Percentiles rank a stretch among this genome's conserved stretches.
Evolutionary conservation across 2,888 invertebrate genomes (phyloP).

Genomic region (Drosophila peninsularis): DNA sequence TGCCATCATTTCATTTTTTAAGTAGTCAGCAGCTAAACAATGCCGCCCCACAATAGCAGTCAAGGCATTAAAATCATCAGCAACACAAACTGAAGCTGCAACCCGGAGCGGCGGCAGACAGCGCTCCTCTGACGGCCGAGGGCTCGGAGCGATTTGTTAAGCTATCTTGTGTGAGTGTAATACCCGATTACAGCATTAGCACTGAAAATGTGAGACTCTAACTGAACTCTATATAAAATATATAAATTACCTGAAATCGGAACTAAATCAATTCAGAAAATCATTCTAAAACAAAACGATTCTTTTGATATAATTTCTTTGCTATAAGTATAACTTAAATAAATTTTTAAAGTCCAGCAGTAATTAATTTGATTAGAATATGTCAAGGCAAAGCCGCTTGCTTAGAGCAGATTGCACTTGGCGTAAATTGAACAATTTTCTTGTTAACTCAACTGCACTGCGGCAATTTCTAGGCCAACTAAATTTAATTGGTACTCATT

Average conservation of each 20-base stretch:
- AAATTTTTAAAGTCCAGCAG: too few species aligned
- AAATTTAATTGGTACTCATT: slow-evolving; percentile 56
- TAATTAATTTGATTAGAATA: background rate
- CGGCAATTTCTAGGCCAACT: slow-evolving; percentile 27
- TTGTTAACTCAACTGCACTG: slow-evolving; percentile 37
- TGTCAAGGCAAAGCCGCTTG: background rate
- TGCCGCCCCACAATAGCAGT: slow-evolving; percentile 37
- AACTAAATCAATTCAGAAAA: background rate
- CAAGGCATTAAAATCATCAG: slow-evolving; percentile 35
- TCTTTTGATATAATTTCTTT: too few species aligned
- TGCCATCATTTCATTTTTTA: slow-evolving; percentile 43
- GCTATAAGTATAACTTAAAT: too few species aligned
- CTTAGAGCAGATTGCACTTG: background rate
- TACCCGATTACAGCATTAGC: background rate
- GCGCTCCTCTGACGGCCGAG: slow-evolving; percentile 20
- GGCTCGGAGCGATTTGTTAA: slow-evolving; percentile 22
- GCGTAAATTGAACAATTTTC: slow-evolving; percentile 13
- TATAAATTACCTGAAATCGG: background rate
- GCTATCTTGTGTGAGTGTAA: slow-evolving; percentile 6
- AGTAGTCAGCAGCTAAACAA: slow-evolving; percentile 61
- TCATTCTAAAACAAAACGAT: too few species aligned
- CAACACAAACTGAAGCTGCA: slow-evolving; percentile 25
- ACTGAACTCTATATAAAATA: too few species aligned
- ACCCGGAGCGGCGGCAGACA: slow-evolving; percentile 5
- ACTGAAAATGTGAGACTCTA: background rate